Conservation (phyloP, 2,888 invertebrate species). For the Biston stratarius region DNA sequence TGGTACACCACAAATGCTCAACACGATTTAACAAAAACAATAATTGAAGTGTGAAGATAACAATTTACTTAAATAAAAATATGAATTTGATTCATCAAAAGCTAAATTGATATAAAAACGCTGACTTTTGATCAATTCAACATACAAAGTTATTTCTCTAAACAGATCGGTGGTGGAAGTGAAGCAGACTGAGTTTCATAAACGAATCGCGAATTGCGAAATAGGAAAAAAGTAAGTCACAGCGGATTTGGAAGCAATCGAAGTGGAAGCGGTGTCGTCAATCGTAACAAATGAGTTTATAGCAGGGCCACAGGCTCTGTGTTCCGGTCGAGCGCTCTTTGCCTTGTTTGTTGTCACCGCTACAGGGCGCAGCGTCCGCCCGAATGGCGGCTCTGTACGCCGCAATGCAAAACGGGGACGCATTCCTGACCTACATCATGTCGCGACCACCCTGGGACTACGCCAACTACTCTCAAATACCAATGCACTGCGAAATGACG, state of each 20-base stretch:
- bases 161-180: too few relatives aligned
- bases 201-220: neutral
- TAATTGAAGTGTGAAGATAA: too few relatives aligned
- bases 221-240: conserved; percentile 12
- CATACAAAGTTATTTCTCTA: too few relatives aligned
- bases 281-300: conserved; percentile 61
- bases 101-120: neutral
- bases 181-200: neutral
- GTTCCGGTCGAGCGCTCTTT: conserved; percentile 53
- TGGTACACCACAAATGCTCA: too few relatives aligned
- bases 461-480: conserved; percentile 61
- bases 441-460: conserved; percentile 70
- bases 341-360: conserved; percentile 44
- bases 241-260: conserved; percentile 17
- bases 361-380: conserved; percentile 23
- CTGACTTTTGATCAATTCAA: neutral
- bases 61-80: too few relatives aligned
- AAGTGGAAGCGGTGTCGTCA: conserved; percentile 48
- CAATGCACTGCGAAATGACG: too few relatives aligned
- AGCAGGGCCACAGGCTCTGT: conserved; percentile 48
- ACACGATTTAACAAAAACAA: too few relatives aligned
- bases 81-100: too few relatives aligned
- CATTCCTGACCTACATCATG: conserved; percentile 80
- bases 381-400: conserved; percentile 48
- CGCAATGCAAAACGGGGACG: conserved; percentile 66